Evolutionary conservation across 1,140 invertebrate species (phyloP).

Genomic region (Pentalonia nigronervosa): DNA sequence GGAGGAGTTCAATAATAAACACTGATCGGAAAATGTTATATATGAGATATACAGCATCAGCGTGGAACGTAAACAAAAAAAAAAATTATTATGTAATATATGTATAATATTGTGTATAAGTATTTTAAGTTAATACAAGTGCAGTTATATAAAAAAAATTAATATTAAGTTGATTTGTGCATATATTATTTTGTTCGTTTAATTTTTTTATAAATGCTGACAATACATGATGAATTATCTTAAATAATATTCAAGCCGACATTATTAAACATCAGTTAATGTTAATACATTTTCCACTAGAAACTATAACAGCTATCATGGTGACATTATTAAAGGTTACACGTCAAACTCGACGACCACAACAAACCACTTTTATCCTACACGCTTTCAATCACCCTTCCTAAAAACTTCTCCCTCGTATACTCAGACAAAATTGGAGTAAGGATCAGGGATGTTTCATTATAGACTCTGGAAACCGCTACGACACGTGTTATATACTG

Average conservation of each 20-base stretch:
- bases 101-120: no score
- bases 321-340: slow-evolving; percentile 16
- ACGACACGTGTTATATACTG: not conserved
- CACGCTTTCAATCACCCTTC: not conserved
- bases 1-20: no score
- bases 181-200: not conserved
- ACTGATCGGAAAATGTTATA: no score
- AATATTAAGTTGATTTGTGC: not conserved
- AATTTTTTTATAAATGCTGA: not conserved
- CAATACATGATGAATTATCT: not conserved
- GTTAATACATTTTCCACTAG: not conserved
- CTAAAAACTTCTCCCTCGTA: not conserved
- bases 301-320: not conserved
- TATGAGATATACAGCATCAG: no score
- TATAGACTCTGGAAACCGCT: not conserved
- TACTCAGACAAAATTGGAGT: not conserved
- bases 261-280: slow-evolving; percentile 11
- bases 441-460: not conserved
- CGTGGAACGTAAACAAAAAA: no score
- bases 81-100: no score
- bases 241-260: not conserved
- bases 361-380: not conserved
- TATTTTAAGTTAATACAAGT: not conserved
- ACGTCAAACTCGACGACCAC: not conserved
- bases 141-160: not conserved